Conservation (phyloP, 2,113 vertebrate genomes). For the Oryzias celebensis region DNA sequence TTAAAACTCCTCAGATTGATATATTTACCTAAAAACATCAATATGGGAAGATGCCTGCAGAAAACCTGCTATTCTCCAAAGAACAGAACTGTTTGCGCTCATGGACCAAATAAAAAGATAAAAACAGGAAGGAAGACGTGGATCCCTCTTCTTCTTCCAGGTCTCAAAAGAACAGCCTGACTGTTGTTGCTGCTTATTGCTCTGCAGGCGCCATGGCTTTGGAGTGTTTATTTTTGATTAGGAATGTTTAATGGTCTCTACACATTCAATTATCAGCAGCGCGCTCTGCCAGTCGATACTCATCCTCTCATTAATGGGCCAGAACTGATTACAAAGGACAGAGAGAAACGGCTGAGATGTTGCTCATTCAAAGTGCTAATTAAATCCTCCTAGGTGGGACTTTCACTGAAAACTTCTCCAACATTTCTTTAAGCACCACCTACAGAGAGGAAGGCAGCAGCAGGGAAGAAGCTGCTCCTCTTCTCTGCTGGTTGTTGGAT, state of each 20-base stretch:
- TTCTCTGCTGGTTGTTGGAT: not conserved
- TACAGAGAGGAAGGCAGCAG: constrained; percentile 4
- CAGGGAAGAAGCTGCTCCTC: constrained; percentile 19
- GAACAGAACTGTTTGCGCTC: constrained; percentile 35
- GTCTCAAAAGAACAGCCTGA: constrained; percentile 21
- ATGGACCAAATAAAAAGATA: constrained; percentile 14
- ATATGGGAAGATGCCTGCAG: constrained; percentile 26
- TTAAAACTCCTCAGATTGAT: constrained; percentile 39
- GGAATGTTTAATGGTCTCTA: constrained; percentile 76
- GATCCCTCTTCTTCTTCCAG: not conserved
- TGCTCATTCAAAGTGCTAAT: constrained; percentile 73
- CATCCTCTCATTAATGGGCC: constrained; percentile 77
- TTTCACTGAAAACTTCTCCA: constrained; percentile 52
- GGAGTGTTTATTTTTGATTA: constrained; percentile 80
- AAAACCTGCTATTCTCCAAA: constrained; percentile 54
- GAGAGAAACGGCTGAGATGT: constrained; percentile 68
- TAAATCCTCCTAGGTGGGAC: constrained; percentile 71
- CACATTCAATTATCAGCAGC: constrained; percentile 79
- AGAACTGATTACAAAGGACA: constrained; percentile 74
- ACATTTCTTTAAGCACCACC: constrained; percentile 19
- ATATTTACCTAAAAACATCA: constrained; percentile 41
- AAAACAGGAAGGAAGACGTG: constrained; percentile 13
- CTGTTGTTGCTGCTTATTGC: constrained; percentile 39
- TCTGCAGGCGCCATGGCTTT: constrained; percentile 49
- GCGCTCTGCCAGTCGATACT: constrained; percentile 72